phyloP scores from a whole-genome alignment of 2,888 invertebrate species.

The Actias luna region DNA sequence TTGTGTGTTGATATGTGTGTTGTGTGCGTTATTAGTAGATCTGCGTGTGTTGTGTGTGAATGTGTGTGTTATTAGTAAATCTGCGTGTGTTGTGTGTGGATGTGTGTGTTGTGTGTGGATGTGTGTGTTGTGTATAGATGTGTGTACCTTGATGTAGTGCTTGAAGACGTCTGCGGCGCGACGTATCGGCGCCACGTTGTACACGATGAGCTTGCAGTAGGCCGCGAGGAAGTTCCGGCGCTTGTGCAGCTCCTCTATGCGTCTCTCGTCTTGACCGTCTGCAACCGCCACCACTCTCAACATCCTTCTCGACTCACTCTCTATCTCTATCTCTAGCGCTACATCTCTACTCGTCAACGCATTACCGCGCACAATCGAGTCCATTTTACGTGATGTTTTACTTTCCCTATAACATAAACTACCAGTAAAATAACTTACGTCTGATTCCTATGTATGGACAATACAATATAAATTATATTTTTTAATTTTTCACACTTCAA shows the following conservation, averaged over 20 bases:
- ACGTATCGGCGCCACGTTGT: slow-evolving; percentile 96
- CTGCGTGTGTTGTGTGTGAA: too few relatives aligned
- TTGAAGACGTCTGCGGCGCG: slow-evolving; percentile 97
- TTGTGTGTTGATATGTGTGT: too few relatives aligned
- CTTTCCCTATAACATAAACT: neutral
- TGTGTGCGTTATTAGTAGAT: too few relatives aligned
- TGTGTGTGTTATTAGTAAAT: too few relatives aligned
- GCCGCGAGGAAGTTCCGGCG: slow-evolving; percentile 97
- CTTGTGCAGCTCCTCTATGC: slow-evolving; percentile 98
- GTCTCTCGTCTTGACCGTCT: slow-evolving; percentile 96
- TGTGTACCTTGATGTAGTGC: slow-evolving; percentile 93
- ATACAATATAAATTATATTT: too few relatives aligned
- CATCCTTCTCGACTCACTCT: slow-evolving; percentile 20
- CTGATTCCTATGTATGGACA: too few relatives aligned
- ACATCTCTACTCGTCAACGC: too few relatives aligned
- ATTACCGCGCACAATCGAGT: neutral
- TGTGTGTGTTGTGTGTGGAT: too few relatives aligned
- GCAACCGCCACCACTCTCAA: slow-evolving; percentile 34
- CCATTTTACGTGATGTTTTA: neutral
- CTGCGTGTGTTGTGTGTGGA: too few relatives aligned
- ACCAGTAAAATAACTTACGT: neutral
- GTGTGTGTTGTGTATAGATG: neutral
- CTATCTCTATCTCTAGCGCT: too few relatives aligned
- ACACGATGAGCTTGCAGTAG: slow-evolving; percentile 98
- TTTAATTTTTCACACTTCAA: too few relatives aligned